Evolutionary conservation across 2,113 vertebrate species (phyloP), one percentile per base, ranked within the genome.

Genomic region (Ploceus nigricollis): DNA sequence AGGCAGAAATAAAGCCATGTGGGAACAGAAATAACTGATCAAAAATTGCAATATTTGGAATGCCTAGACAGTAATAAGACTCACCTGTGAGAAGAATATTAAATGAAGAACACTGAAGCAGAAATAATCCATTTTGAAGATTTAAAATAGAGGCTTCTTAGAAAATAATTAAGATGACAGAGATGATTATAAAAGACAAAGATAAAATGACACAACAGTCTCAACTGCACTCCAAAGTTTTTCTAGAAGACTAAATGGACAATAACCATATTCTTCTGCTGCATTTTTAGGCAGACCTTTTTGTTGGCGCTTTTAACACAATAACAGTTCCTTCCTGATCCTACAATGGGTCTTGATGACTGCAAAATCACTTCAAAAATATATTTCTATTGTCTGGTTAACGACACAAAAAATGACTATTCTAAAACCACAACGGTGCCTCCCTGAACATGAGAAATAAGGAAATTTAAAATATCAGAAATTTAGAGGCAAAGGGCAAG

Each of bases 91-190:
- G 45, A 66, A 53, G 64, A 94, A 92, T 73, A 80, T 77, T 57
- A 60, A 91, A 51, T 37, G 10, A 90, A 61, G 14, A 88, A 86
- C 47, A 18, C 4, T 90, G 30, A 86, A 81, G n/a, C 39, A 20
- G 44, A 88, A 90, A 72, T n/a, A 77, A 68, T 68, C 31, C 3
- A 61, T 51, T 92, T 30, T 82, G 61, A 86, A 90, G 31, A 69
- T 60, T 57, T 78, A 80, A 73, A 93, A 75, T 5, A 35, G 4
- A 87, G 1, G 12, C 5, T 54, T 53, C 64, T 57, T 66, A 63
- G 54, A 88, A 93, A 93, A 68, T 19, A 88, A 76, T 71, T 87
- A 93, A 47, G 65, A 69, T 76, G 51, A 61, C 54, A 70, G 21
- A 91, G 19, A 13, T 2, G 1, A 79, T 44, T 39, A n/a, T 10